Base-by-base conservation (phyloP, 1,140 invertebrate genomes). In the Bathynomus jamesi region DNA sequence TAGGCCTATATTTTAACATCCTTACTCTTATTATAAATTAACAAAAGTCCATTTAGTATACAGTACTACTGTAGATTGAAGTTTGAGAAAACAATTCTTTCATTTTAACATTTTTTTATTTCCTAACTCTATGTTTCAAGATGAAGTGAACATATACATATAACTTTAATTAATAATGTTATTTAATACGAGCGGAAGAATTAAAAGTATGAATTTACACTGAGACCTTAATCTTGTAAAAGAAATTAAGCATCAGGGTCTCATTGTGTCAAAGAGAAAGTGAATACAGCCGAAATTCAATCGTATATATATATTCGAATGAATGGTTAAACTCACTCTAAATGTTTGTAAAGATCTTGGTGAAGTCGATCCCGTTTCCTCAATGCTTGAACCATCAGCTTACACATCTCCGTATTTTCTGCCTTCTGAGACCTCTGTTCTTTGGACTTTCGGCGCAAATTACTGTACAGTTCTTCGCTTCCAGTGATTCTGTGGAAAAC, bases 351-450 rank as follows among this genome's bases (percentile, higher is more conserved):
- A 10, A 76, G 69, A 62, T 76, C 75, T 65, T 76, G 75, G n/a
- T 76, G 72, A 27, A 76, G 61, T 46, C 75, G 68, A 29, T 76
- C 75, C 4, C 75, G 67, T 63, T 76, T 76, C 61, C 69, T 76
- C 13, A 76, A 67, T 10, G 75, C 75, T 31, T 76, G 75, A 8
- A 76, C 64, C 8, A 76, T 65, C 24, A 76, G 53, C 69, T 76
- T 76, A 62, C 75, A 76, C 75, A 76, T 76, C 28, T 73, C 75
- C 24, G 75, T 76, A 63, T 73, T 76, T 63, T 76, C 75, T 30
- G 72, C 69, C n/a, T 28, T 63, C 32, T 66, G 70, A 28, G 75
- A 53, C 28, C 75, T 69, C 27, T 76, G 71, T 24, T 76, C 75
- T 61, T 73, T 73, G 21, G 62, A 73, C 61, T 71, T 63, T 5